Base-by-base conservation (phyloP, 2,797 vertebrate genomes). In the Rhinogobio ventralis region DNA sequence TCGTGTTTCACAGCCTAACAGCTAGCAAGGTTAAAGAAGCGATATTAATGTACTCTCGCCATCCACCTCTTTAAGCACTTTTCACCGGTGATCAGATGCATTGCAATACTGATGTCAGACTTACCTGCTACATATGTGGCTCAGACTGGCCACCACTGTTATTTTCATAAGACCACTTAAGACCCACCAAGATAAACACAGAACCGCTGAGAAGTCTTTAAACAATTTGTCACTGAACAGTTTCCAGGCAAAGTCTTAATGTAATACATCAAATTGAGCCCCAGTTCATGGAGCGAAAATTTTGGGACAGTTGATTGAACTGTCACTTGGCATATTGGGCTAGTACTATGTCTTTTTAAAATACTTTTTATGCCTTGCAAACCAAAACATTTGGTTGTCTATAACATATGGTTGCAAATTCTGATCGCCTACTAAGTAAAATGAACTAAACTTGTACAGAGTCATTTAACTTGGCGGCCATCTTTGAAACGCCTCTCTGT, bases 111-210 rank as follows among this genome's bases (percentile, higher is more conserved):
- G 39, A 49, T 51, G 53, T 62, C 88, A 5, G 89, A 89, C 79
- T 82, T 67, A 73, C 89, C 90, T 51, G 30, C 11, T 90, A 90
- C 90, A 90, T 93, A 95, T 92, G 92, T 91, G 85, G 88, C 91
- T 89, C 93, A 89, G 89, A 86, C 88, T 77, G 74, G 88, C 87
- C 57, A 86, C 87, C 89, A 92, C 90, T 93, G 91, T 91, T 91
- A 89, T 84, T 91, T 91, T 90, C 81, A 81, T 83, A 90, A 91
- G 86, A 89, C 87, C 28, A 86, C 91, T 95, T 91, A 89, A 66
- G 89, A 82, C 66, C 77, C 79, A 73, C 53, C 82, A 88, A 88
- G 83, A 88, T 82, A 90, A 92, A 88, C 84, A 86, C 87, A 79
- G 90, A 85, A 80, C 88, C 68, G 69, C 85, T 89, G 82, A 83